Conservation (phyloP, 2,888 invertebrate genomes). For the Rhaphigaster nebulosa region DNA sequence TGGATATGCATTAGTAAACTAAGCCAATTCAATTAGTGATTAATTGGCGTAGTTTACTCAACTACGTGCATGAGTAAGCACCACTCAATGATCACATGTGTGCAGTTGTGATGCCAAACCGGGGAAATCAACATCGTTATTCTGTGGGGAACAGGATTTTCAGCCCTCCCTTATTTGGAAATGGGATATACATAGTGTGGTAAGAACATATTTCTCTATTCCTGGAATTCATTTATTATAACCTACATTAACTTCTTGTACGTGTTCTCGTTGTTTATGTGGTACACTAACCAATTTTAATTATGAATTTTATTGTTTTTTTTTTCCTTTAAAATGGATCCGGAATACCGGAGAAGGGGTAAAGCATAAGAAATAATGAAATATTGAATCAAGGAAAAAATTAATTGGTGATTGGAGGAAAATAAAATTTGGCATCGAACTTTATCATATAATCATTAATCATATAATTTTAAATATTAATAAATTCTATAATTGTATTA, state of each 20-base stretch:
- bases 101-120: neutral
- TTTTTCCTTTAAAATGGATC: too few species aligned
- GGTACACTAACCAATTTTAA: neutral
- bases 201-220: neutral
- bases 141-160: neutral
- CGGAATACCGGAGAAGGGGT: too few species aligned
- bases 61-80: neutral
- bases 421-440: too few species aligned
- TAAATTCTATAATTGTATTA: too few species aligned
- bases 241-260: neutral
- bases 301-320: too few species aligned
- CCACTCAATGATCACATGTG: neutral
- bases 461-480: too few species aligned
- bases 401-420: too few species aligned
- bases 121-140: neutral
- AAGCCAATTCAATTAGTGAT: constrained; percentile 20
- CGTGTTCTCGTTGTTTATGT: neutral
- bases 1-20: neutral
- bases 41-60: neutral
- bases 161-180: neutral
- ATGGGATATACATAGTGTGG: neutral
- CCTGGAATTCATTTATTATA: neutral
- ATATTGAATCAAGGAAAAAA: too few species aligned
- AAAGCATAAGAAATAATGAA: too few species aligned
- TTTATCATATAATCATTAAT: too few species aligned